Base-by-base conservation (phyloP, 2,113 vertebrate species). In the Cromileptes altivelis region DNA sequence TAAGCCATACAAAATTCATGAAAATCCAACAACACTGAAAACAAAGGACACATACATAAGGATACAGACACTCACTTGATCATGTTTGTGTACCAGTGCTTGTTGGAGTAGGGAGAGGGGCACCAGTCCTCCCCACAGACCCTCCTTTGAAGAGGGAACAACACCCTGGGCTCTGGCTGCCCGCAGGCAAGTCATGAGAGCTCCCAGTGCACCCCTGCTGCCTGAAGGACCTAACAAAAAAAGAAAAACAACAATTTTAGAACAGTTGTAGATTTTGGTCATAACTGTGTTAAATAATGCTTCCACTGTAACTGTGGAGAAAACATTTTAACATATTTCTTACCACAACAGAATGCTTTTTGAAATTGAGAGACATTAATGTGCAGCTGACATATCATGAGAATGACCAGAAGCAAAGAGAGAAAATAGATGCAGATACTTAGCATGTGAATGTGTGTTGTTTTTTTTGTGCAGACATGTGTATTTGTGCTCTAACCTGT, bases 141-240 rank as follows among this genome's bases (percentile, higher is more conserved):
- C 94, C 14, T 88, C 86, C 49, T 95, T 80, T 42, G 94, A 87
- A 75, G 95, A 92, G 6, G 93, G 90, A 56, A 97, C 85, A 11
- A 98, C 96, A 33, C 98, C 97, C 1, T 98, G 97, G 88, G 97
- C 96, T 70, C 97, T 93, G 25, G 98, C 97, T 76, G 97, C 96
- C 58, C 98, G 96, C 23, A 99, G 88, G 85, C 98, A 99, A 0
- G 97, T 98, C 97, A 99, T 97, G 82, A 99, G 87, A 52, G 98
- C 98, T 55, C 98, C 97, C 61, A 98, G 89, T 6, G 97, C 94
- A 12, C 98, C 98, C 86, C 97, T 96, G 68, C 95, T 94, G 74
- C 88, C 77, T 33, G 95, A 89, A 1, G 94, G 94, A 93, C 85
- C 93, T 91, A n/a, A 82, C 11, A 14, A 77, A 23, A 13, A 76